A percentile compares a stretch with the other conserved stretches of the same genome.
These are phyloP conservation scores for Drosophila setifemur DNA, from an alignment of 1,140 invertebrate species.

Conservation along the genomic window DNA sequence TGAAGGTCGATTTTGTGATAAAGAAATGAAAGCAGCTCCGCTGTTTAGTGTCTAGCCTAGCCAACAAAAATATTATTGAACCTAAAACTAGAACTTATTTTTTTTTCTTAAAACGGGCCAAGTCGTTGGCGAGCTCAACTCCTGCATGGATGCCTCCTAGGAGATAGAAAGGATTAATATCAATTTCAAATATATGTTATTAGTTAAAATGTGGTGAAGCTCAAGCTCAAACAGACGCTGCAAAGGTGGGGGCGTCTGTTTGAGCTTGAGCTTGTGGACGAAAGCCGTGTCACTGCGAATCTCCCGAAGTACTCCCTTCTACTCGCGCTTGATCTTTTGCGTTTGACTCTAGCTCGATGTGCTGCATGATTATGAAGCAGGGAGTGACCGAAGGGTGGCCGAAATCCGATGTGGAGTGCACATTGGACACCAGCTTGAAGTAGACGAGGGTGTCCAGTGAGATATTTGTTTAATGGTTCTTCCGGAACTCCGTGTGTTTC, in stretches of 20 bases:
- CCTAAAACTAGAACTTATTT: constrained; percentile 69
- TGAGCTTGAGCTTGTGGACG: constrained; percentile 91
- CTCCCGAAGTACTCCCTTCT: constrained; percentile 95
- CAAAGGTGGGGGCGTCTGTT: constrained; percentile 90
- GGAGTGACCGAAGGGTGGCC: constrained; percentile 93
- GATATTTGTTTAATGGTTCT: constrained; percentile 86
- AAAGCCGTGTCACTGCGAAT: constrained; percentile 93
- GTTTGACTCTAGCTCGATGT: constrained; percentile 88
- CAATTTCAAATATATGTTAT: neutral
- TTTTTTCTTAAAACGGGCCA: constrained; percentile 85
- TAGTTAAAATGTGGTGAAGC: too few relatives aligned
- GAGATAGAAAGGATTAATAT: neutral
- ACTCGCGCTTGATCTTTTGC: constrained; percentile 93
- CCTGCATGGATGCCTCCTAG: constrained; percentile 90
- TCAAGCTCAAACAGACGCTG: constrained; percentile 90
- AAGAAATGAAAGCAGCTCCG: constrained; percentile 1
- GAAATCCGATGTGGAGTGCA: constrained; percentile 95
- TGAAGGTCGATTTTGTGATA: constrained; percentile 19
- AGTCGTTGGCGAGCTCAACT: constrained; percentile 91
- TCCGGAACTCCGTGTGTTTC: constrained; percentile 87
- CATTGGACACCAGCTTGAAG: constrained; percentile 89
- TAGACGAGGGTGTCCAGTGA: constrained; percentile 89
- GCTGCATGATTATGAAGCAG: constrained; percentile 90
- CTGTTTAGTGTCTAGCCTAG: neutral
- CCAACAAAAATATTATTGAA: neutral